Conservation (phyloP, 2,113 vertebrate genomes). For the Chloroceryle aenea region DNA sequence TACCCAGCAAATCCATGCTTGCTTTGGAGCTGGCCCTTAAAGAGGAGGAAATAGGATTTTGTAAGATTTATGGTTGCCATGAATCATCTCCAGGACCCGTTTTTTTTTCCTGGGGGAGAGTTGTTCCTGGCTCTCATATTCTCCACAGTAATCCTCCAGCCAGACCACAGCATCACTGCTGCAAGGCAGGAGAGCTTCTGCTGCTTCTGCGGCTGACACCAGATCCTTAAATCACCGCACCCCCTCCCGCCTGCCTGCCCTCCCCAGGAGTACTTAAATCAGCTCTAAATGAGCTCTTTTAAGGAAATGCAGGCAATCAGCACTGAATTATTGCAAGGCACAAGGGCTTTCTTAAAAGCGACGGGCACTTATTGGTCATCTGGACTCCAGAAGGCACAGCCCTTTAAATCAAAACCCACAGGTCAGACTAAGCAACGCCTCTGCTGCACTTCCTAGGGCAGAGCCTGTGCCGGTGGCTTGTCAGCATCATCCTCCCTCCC, state of each 20-base stretch:
- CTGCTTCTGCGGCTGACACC: background rate
- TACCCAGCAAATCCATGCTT: background rate
- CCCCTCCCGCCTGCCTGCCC: background rate
- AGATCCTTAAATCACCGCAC: background rate
- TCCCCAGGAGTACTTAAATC: slow-evolving; percentile 55
- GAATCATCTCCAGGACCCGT: background rate
- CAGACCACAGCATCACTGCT: background rate
- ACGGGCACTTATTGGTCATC: slow-evolving; percentile 41
- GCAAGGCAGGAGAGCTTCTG: background rate
- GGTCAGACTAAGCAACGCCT: background rate
- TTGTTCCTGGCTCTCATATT: background rate
- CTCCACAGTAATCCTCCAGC: background rate
- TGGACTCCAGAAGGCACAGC: slow-evolving; percentile 25
- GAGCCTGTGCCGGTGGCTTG: background rate
- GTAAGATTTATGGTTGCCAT: background rate
- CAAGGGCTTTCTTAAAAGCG: slow-evolving; percentile 36
- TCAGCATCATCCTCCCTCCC: background rate
- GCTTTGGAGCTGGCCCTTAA: background rate
- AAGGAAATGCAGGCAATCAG: slow-evolving; percentile 63
- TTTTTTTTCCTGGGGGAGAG: too few species aligned
- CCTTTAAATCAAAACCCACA: background rate
- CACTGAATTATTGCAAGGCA: slow-evolving; percentile 42
- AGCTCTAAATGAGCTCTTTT: slow-evolving; percentile 54
- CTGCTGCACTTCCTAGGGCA: background rate
- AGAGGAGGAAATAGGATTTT: background rate